Evolutionary conservation across 2,113 vertebrate species (phyloP).

Genomic region (Charina bottae): DNA sequence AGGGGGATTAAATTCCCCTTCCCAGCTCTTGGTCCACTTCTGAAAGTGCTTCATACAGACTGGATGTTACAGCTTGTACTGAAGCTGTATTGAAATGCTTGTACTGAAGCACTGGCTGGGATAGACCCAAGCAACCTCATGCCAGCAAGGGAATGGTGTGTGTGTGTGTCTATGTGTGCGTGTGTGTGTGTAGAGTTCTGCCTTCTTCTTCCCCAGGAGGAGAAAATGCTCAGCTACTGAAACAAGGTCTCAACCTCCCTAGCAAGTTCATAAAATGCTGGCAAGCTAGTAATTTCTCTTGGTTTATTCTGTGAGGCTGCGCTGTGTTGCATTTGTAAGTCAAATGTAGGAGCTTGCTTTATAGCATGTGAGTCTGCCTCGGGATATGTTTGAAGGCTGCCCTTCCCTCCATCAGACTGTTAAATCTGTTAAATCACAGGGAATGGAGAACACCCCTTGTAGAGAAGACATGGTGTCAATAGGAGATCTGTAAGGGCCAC

Average conservation of each 20-base stretch:
- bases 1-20: background rate
- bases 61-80: background rate
- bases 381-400: background rate
- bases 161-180: background rate
- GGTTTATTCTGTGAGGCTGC: background rate
- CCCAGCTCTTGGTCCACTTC: background rate
- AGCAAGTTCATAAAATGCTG: background rate
- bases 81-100: background rate
- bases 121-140: background rate
- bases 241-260: background rate
- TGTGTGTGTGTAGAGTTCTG: background rate
- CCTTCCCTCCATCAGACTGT: background rate
- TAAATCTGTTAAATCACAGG: background rate
- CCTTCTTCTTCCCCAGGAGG: background rate
- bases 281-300: background rate
- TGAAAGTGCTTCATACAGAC: background rate
- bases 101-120: background rate
- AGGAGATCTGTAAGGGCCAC: background rate
- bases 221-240: background rate
- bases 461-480: background rate
- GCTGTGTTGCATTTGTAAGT: background rate
- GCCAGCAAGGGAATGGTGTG: background rate
- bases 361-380: background rate
- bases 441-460: background rate
- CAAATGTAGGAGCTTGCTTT: background rate